Evolutionary conservation across 2,797 vertebrate genomes (phyloP), one percentile per base, ranked within the genome.

Genomic region (Phalanger gymnotis): DNA sequence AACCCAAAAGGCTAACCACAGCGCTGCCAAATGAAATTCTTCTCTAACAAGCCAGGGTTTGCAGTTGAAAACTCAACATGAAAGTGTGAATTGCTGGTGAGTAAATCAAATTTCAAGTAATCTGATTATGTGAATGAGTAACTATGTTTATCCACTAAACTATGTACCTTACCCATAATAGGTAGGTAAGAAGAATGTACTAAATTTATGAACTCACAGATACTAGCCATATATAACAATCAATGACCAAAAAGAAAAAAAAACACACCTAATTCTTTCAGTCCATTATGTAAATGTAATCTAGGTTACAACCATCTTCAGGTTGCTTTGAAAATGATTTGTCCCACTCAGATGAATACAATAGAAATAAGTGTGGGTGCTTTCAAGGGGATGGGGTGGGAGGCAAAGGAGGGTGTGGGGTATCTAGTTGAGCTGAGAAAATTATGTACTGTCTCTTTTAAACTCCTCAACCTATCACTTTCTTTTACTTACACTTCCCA

Each of bases 401-500:
- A 96, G 92, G 34, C 22, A 93, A 66, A 93, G 55, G 6, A 56
- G 19, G 89, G n/a, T 90, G 34, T 0, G 31, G 19, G 2, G 2
- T 61, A 92, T 95, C 81, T 96, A 93, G 93, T 51, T n/a, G 94
- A 94, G 93, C 81, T 96, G 92, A 97, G 95, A 98, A 98, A 98
- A 98, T 95, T 91, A 94, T 27, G 91, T 53, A 92, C 96, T 97
- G 96, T 97, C 97, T 98, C 97, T 98, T 98, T 98, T 97, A 98
- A 98, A 98, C 97, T 98, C 54, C 96, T 97, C 97, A 97, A 96
- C 97, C 98, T 96, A 97, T 94, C 11, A 0, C 95, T 97, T 98
- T 96, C 97, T 94, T 97, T 98, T 98, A 98, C 98, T 98, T 99
- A 98, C 97, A 98, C 98, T 98, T 98, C 97, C 97, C 98, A 98